These are phyloP conservation scores for Siderastrea siderea DNA, from an alignment of 92 coral and sea anemone genomes.

Conservation along the genomic window DNA sequence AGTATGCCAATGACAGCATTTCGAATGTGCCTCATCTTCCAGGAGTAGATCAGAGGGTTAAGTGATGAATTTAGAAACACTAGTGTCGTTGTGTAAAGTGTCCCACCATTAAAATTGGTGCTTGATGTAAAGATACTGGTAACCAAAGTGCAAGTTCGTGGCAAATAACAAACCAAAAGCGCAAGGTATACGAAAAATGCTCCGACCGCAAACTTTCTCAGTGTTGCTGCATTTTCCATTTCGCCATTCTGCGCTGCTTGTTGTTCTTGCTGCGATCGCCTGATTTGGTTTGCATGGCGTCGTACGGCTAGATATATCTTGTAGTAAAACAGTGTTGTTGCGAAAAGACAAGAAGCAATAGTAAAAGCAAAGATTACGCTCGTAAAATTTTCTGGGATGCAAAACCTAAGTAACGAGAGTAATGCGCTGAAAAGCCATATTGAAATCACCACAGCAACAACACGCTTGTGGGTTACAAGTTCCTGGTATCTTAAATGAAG, in stretches of 20 bases:
- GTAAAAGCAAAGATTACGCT: not conserved
- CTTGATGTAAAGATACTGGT: not conserved
- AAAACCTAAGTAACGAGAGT: not conserved
- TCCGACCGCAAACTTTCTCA: not conserved
- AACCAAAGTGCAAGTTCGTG: not conserved
- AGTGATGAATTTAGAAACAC: not conserved
- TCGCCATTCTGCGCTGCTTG: not conserved
- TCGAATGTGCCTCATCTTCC: conserved; percentile 13
- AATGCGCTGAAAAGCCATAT: not conserved
- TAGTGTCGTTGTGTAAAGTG: not conserved
- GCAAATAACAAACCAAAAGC: conserved; percentile 14
- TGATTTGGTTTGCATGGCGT: conserved; percentile 1
- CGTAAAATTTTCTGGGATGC: not conserved
- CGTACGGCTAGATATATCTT: conserved; percentile 3
- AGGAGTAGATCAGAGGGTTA: conserved; percentile 16
- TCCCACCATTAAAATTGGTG: not conserved
- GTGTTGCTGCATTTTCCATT: not conserved
- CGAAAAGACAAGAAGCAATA: not conserved
- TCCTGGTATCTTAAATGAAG: conserved; percentile 23
- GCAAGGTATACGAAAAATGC: conserved; percentile 11
- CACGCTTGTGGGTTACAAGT: not conserved
- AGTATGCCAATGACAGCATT: conserved; percentile 3
- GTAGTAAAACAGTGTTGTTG: not conserved
- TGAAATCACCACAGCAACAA: not conserved
- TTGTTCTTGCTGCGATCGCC: not conserved